Conservation (phyloP, 2,113 vertebrate species). For the Australoheros scitulus region DNA sequence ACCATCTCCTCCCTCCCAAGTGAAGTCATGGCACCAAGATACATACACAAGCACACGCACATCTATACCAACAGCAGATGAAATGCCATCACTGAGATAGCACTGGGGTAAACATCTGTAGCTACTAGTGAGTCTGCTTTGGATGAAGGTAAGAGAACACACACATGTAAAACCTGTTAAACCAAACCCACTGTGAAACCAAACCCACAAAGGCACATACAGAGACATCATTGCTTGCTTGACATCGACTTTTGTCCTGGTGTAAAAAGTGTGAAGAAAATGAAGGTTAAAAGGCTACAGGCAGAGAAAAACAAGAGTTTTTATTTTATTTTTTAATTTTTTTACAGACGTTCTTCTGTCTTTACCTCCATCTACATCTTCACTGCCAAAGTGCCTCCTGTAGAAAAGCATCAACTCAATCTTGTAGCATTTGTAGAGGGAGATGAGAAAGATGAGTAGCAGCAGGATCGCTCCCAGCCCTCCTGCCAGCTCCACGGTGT, state of each 20-base stretch:
- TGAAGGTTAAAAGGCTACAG: background rate
- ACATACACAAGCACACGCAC: constrained; percentile 20
- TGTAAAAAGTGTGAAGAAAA: background rate
- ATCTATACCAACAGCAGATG: background rate
- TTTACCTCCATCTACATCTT: constrained; percentile 96
- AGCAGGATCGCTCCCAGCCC: constrained; percentile 96
- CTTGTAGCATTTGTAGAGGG: constrained; percentile 97
- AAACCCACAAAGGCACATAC: constrained; percentile 7
- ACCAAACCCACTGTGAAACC: background rate
- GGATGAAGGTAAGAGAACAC: constrained; percentile 19
- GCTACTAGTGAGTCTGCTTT: constrained; percentile 19
- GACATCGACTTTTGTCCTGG: background rate
- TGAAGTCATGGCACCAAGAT: constrained; percentile 35
- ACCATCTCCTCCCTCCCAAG: constrained; percentile 61
- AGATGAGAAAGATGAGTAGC: constrained; percentile 94
- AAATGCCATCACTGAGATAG: constrained; percentile 16
- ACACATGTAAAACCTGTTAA: background rate
- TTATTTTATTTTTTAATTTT: background rate
- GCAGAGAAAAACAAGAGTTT: background rate
- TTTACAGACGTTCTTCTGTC: background rate
- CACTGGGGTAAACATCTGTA: constrained; percentile 30
- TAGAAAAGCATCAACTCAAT: constrained; percentile 99
- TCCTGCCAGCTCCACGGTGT: constrained; percentile 97
- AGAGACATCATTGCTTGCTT: background rate
- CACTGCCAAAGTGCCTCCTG: constrained; percentile 94